phyloP scores from a whole-genome alignment of 2,113 vertebrate species.

The Pseudopipra pipra region DNA sequence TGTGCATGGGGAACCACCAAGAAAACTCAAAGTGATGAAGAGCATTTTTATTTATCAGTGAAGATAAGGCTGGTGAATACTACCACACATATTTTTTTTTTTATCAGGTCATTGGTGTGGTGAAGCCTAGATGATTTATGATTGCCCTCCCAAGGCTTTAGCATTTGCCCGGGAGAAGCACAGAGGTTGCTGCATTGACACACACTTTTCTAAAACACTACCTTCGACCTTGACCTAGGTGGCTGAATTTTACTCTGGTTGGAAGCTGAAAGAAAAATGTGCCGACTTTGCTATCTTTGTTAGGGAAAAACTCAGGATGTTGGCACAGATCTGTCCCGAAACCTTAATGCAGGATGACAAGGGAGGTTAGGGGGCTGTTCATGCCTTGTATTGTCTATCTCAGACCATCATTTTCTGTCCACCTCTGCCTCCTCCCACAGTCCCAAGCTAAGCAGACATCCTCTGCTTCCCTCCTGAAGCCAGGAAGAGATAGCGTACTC shows the following conservation, averaged over 20 bases:
- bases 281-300: neutral
- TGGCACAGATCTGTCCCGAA: neutral
- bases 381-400: neutral
- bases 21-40: neutral
- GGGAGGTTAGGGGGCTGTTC: neutral
- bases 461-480: neutral
- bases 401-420: neutral
- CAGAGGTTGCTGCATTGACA: neutral
- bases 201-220: neutral
- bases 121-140: neutral
- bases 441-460: neutral
- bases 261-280: neutral
- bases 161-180: neutral
- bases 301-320: neutral
- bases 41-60: neutral
- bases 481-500: rapidly evolving
- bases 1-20: neutral
- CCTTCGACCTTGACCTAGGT: neutral
- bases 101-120: neutral
- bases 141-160: neutral
- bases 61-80: neutral
- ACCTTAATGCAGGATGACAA: rapidly evolving
- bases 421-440: rapidly evolving
- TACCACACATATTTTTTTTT: neutral
- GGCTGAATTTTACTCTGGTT: neutral